Evolutionary conservation across 2,888 invertebrate genomes (phyloP).

Genomic region (Campopleginae sp.): DNA sequence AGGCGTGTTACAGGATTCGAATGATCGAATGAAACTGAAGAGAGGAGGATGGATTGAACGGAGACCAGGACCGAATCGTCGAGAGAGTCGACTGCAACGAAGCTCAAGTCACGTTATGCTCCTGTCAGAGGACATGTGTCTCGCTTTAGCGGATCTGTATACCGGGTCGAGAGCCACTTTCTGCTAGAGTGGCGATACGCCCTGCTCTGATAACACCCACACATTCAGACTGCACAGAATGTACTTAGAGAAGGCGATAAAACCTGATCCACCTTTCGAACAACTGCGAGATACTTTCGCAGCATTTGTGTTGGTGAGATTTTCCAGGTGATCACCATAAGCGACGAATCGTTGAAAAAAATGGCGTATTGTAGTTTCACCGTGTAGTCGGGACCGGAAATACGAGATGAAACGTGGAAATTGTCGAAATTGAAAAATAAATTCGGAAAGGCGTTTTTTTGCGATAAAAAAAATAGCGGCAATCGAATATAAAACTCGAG

Average conservation of each 20-base stretch:
- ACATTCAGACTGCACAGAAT: conserved; percentile 66
- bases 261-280: conserved; percentile 38
- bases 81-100: conserved; percentile 1
- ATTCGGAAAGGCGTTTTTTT: too few relatives aligned
- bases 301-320: conserved; percentile 41
- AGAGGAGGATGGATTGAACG: conserved; percentile 44
- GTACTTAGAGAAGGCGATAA: conserved; percentile 34
- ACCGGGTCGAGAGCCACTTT: conserved; percentile 51
- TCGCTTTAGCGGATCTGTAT: conserved; percentile 31
- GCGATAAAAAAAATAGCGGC: too few relatives aligned
- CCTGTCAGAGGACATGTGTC: conserved; percentile 44
- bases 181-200: conserved; percentile 75
- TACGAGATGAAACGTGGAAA: not conserved
- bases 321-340: not conserved
- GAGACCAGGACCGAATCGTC: not conserved
- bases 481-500: too few relatives aligned
- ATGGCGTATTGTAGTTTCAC: not conserved
- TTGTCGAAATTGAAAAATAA: too few relatives aligned
- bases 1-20: conserved; percentile 22
- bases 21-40: conserved; percentile 55
- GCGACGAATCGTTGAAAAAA: not conserved
- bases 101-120: conserved; percentile 54
- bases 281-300: conserved; percentile 19
- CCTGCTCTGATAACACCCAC: conserved; percentile 83
- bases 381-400: not conserved